Evolutionary conservation across 2,888 invertebrate species (phyloP), one percentile per base, ranked within the genome.

Genomic region (Ptilodon capucinus): DNA sequence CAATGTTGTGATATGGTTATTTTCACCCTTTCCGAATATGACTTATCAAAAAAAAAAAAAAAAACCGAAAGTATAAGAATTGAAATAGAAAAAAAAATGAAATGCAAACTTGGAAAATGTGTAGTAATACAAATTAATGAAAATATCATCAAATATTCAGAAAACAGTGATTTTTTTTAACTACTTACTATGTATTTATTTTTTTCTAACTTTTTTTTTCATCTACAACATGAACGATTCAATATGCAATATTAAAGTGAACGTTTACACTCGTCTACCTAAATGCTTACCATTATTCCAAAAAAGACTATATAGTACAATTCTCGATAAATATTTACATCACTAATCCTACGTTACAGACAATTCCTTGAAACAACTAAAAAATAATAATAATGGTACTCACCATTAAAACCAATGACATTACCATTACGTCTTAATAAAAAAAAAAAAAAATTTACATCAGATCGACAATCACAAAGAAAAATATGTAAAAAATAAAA

Each of bases 201-300:
- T n/a, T 64, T 63, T 44, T 62, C 82, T 85, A 86, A 80, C 67
- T 80, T 81, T 69, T 76, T 50, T 51, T 63, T 55, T 48, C n/a
- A 5, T 35, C 89, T 90, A 90, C 88, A 85, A 88, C 86, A 84
- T 89, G 88, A 89, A 89, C 86, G 82, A 84, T 85, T 81, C 78
- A 79, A 84, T 84, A 84, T 83, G 84, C 79, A 76, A 79, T 82
- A 81, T 63, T 76, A 77, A n/a, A 58, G 60, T 83, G 80, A 84
- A 86, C 76, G 81, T 76, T 79, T 84, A 85, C 74, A 85, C 73
- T 76, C 64, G 67, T 72, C 85, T 67, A 86, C 84, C 85, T 67
- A 86, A 85, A 72, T 64, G 64, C 76, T 71, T 74, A 74, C 64
- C 54, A 54, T 73, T 70, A 62, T 68, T 74, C 65, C 74, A 74